phyloP scores from a whole-genome alignment of 2,113 vertebrate species.

The Eulacestoma nigropectus region DNA sequence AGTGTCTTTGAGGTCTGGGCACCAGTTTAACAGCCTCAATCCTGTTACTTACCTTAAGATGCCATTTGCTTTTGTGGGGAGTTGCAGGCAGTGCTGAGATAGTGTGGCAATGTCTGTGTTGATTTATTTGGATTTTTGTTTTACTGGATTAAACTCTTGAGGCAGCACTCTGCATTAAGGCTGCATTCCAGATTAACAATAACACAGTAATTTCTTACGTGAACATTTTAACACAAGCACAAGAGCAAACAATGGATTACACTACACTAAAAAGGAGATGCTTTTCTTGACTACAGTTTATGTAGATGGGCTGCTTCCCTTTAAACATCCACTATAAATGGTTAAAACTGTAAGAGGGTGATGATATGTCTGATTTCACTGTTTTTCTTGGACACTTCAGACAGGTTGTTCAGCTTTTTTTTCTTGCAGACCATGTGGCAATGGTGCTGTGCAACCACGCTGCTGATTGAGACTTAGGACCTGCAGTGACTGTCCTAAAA shows the following conservation, averaged over 20 bases:
- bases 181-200: neutral
- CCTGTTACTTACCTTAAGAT: neutral
- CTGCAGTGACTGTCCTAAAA: neutral
- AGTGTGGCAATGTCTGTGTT: no score
- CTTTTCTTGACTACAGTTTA: neutral
- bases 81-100: neutral
- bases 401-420: neutral
- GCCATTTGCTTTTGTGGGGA: neutral
- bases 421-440: neutral
- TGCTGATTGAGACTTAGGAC: neutral
- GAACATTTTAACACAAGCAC: neutral
- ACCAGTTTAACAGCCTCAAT: neutral
- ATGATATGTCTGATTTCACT: fast-evolving
- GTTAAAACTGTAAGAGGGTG: neutral
- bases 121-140: neutral
- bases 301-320: neutral
- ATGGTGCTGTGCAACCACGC: fast-evolving
- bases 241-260: neutral
- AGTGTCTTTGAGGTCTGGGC: neutral
- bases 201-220: neutral
- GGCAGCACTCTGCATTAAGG: neutral
- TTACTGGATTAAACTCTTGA: neutral
- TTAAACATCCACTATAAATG: neutral
- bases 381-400: neutral
- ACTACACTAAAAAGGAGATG: neutral